Percentiles rank a stretch among this genome's conserved stretches.
Evolutionary conservation across 2,888 invertebrate genomes (phyloP).

Genomic region (Blastobasis adustella): DNA sequence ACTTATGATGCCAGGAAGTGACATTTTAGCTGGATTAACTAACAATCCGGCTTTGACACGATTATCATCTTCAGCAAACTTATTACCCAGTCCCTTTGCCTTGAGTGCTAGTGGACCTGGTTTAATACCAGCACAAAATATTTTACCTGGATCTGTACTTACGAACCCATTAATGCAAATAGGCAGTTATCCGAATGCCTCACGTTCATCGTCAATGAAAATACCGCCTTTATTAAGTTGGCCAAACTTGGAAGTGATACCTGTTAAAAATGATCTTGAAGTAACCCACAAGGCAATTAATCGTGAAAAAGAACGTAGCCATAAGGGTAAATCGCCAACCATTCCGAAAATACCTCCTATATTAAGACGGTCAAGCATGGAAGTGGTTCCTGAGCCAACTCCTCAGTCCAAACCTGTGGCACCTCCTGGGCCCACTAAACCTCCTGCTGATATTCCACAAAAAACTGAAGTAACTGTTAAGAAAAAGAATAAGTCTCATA

Average conservation of each 20-base stretch:
- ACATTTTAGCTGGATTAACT: slow-evolving; percentile 55
- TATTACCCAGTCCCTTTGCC: slow-evolving; percentile 70
- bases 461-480: slow-evolving; percentile 62
- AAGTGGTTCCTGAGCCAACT: slow-evolving; percentile 53
- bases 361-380: slow-evolving; percentile 74
- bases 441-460: slow-evolving; percentile 34
- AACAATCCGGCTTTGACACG: slow-evolving; percentile 66
- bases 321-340: slow-evolving; percentile 59
- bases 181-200: slow-evolving; percentile 73
- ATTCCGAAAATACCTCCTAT: slow-evolving; percentile 73
- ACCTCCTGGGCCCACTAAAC: slow-evolving; percentile 25
- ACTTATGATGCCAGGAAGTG: slow-evolving; percentile 64
- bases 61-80: slow-evolving; percentile 41
- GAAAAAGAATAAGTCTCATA: slow-evolving; percentile 77
- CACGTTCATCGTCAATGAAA: slow-evolving; percentile 72
- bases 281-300: too few species aligned
- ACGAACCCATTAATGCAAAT: slow-evolving; percentile 69
- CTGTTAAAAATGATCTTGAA: too few species aligned
- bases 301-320: too few species aligned
- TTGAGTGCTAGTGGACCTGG: slow-evolving; percentile 74
- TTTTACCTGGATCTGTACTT: slow-evolving; percentile 51
- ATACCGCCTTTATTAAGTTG: slow-evolving; percentile 76
- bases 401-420: slow-evolving; percentile 23
- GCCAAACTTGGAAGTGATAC: slow-evolving; percentile 73
- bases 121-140: slow-evolving; percentile 75